Percentiles rank a stretch among this genome's conserved stretches.
phyloP scores from a whole-genome alignment of 2,797 vertebrate genomes.

The Takifugu ocellatus region DNA sequence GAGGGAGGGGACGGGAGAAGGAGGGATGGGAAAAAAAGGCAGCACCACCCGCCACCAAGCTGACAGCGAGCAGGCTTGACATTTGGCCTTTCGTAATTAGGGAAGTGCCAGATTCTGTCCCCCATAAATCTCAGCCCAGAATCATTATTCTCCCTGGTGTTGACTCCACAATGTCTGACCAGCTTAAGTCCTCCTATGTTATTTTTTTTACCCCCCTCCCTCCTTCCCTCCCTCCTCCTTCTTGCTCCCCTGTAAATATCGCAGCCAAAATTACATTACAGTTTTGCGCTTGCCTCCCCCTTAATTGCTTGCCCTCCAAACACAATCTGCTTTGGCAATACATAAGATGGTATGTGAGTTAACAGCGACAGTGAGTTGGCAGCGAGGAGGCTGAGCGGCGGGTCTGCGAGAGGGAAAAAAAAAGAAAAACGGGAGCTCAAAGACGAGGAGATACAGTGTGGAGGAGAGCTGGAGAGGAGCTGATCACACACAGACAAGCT shows the following conservation, averaged over 20 bases:
- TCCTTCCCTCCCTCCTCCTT: not conserved
- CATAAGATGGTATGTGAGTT: conserved; percentile 83
- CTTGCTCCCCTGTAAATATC: conserved; percentile 70
- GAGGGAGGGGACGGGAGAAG: conserved; percentile 31
- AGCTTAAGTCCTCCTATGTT: conserved; percentile 74
- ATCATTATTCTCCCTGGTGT: conserved; percentile 82
- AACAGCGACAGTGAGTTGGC: conserved; percentile 83
- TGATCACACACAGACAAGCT: conserved; percentile 82
- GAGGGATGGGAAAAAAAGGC: conserved; percentile 45
- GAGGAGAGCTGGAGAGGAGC: conserved; percentile 76
- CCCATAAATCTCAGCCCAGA: conserved; percentile 79
- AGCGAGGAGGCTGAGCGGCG: conserved; percentile 62
- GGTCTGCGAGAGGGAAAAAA: conserved; percentile 35
- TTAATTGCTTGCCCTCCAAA: conserved; percentile 88
- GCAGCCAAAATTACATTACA: conserved; percentile 84
- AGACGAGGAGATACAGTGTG: conserved; percentile 77
- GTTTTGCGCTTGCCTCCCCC: conserved; percentile 79
- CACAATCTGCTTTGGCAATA: conserved; percentile 87
- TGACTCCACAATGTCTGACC: conserved; percentile 77
- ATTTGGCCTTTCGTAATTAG: conserved; percentile 83
- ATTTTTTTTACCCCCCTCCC: conserved; percentile 16
- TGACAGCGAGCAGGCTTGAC: conserved; percentile 84
- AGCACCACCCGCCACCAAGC: conserved; percentile 70
- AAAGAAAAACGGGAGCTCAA: conserved; percentile 68
- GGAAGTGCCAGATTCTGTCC: conserved; percentile 79